Conservation (phyloP, 2,113 vertebrate species). For the Gadus macrocephalus region DNA sequence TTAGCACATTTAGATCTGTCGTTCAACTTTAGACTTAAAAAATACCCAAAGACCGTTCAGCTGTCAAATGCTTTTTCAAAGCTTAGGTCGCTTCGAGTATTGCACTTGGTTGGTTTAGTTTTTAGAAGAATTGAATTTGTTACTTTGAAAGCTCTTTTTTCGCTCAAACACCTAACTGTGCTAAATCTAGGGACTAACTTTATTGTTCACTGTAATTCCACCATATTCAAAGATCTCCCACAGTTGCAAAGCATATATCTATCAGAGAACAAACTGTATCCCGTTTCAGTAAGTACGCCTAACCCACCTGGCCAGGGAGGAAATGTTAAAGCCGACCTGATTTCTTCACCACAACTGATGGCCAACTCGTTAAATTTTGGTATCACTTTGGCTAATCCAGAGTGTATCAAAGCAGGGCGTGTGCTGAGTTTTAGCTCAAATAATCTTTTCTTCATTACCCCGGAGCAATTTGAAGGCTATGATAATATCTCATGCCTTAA, state of each 20-base stretch:
- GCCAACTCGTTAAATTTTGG: slow-evolving; percentile 1
- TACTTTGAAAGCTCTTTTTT: slow-evolving; percentile 62
- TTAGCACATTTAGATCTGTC: slow-evolving; percentile 71
- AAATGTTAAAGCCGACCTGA: not conserved
- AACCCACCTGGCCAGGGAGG: rapidly evolving
- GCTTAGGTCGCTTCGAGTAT: slow-evolving; percentile 55
- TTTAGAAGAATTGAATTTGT: slow-evolving; percentile 65
- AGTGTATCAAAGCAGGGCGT: slow-evolving; percentile 70
- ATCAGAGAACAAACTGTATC: slow-evolving; percentile 76
- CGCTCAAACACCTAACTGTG: slow-evolving; percentile 62
- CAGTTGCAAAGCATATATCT: slow-evolving; percentile 71
- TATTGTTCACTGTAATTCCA: slow-evolving; percentile 65
- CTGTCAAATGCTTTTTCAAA: slow-evolving; percentile 65
- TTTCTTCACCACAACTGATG: not conserved
- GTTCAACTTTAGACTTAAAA: slow-evolving; percentile 64
- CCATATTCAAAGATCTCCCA: slow-evolving; percentile 54
- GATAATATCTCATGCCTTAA: slow-evolving; percentile 75
- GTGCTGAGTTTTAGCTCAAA: slow-evolving; percentile 75
- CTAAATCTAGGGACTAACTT: slow-evolving; percentile 77
- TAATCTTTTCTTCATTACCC: slow-evolving; percentile 75
- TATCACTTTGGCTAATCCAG: slow-evolving; percentile 41
- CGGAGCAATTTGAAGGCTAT: slow-evolving; percentile 66
- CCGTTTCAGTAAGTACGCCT: slow-evolving; percentile 11
- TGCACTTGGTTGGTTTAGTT: slow-evolving; percentile 71
- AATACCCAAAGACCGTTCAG: slow-evolving; percentile 50